A percentile compares a stretch with the other conserved stretches of the same genome.
phyloP scores from a whole-genome alignment of 2,113 vertebrate genomes.

The Thryonomys swinderianus region DNA sequence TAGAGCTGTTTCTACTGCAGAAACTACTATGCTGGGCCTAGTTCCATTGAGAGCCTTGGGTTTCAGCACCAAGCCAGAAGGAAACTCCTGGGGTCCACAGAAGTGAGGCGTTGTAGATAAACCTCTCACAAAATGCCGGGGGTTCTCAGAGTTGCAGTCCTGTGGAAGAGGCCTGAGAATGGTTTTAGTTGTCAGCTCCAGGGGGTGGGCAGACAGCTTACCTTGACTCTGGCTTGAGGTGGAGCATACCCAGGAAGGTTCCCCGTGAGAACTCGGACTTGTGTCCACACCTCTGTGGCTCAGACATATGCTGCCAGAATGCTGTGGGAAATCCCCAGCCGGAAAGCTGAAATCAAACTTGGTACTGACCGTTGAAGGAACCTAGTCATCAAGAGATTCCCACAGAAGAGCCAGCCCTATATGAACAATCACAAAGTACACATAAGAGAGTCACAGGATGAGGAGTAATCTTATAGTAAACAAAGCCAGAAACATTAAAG shows the following conservation, averaged over 20 bases:
- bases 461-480: not conserved
- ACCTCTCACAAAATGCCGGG: not conserved
- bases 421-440: not conserved
- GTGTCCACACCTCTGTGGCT: not conserved
- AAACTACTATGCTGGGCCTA: not conserved
- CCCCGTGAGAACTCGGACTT: not conserved
- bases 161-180: not conserved
- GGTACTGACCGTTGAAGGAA: not conserved
- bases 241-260: accelerated
- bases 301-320: not conserved
- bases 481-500: not conserved
- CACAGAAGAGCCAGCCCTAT: not conserved
- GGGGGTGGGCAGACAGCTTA: not conserved
- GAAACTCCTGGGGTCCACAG: not conserved
- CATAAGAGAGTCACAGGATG: not conserved
- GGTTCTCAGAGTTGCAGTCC: too few species aligned
- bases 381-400: not conserved
- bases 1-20: not conserved
- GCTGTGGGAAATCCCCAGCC: not conserved
- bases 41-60: not conserved
- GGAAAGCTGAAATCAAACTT: not conserved
- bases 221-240: not conserved
- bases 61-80: not conserved
- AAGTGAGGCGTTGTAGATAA: not conserved
- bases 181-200: not conserved